phyloP scores from a whole-genome alignment of 2,797 vertebrate species.

The Amblyopsis hoosieri region DNA sequence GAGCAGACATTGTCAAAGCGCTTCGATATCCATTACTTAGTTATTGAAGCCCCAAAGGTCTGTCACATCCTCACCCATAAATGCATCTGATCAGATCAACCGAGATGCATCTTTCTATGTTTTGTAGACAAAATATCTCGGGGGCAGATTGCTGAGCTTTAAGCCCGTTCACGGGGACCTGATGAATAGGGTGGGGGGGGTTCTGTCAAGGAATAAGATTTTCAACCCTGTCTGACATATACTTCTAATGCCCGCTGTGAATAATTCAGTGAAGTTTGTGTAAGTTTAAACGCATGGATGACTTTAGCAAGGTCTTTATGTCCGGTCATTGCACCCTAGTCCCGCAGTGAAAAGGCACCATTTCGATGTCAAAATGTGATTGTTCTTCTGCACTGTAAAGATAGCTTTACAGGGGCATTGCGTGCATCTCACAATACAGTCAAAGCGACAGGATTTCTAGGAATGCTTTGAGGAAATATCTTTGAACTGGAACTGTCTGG shows the following conservation, averaged over 20 bases:
- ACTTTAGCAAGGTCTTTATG: slow-evolving; percentile 32
- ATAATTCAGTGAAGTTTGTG: slow-evolving; percentile 63
- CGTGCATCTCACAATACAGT: too few species aligned
- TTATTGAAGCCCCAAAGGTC: slow-evolving; percentile 10
- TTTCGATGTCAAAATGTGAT: slow-evolving; percentile 7
- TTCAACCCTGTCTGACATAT: slow-evolving; percentile 25
- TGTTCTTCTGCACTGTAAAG: not conserved
- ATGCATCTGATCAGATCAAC: not conserved
- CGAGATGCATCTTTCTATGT: slow-evolving; percentile 7
- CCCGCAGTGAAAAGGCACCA: slow-evolving; percentile 1
- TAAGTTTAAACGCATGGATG: slow-evolving; percentile 49
- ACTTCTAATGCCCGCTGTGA: slow-evolving; percentile 54
- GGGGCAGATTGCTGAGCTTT: not conserved
- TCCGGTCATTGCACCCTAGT: slow-evolving; percentile 18
- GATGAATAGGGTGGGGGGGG: slow-evolving; percentile 5
- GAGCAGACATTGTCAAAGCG: slow-evolving; percentile 5
- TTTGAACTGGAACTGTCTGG: too few species aligned
- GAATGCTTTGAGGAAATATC: not conserved
- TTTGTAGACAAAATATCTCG: not conserved
- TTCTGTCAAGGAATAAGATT: slow-evolving; percentile 1
- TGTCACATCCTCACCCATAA: slow-evolving; percentile 11
- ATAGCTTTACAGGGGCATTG: not conserved
- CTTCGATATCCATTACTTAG: slow-evolving; percentile 2
- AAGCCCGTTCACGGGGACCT: not conserved
- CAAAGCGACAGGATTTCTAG: slow-evolving; percentile 8